A percentile compares a stretch with the other conserved stretches of the same genome.
Evolutionary conservation across 2,888 invertebrate species (phyloP).

Genomic region (Girardia tigrina): DNA sequence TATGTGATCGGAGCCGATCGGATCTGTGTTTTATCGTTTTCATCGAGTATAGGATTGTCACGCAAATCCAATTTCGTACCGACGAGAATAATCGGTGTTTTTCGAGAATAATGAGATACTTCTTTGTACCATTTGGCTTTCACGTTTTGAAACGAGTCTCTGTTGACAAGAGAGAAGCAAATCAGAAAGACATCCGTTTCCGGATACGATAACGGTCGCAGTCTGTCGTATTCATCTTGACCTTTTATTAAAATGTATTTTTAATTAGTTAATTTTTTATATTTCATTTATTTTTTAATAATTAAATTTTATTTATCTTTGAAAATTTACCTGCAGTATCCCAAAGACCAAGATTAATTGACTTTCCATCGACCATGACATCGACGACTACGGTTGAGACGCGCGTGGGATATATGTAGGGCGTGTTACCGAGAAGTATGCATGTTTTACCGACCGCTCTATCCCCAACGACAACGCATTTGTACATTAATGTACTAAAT

Average conservation of each 20-base stretch:
- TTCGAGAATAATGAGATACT: background rate
- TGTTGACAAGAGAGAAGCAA: background rate
- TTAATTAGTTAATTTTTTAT: background rate
- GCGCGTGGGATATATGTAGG: background rate
- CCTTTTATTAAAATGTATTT: background rate
- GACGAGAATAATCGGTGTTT: background rate
- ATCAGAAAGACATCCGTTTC: slow-evolving; percentile 9
- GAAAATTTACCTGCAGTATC: slow-evolving; percentile 29
- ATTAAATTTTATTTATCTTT: background rate
- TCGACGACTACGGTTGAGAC: slow-evolving; percentile 26
- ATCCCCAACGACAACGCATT: slow-evolving; percentile 31
- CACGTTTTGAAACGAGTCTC: background rate
- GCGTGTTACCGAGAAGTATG: background rate
- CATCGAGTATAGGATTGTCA: background rate
- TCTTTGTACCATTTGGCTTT: slow-evolving; percentile 19
- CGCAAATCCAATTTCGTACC: slow-evolving; percentile 5
- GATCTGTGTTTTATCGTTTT: background rate
- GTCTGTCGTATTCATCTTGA: background rate
- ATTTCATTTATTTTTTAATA: background rate
- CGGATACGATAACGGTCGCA: background rate
- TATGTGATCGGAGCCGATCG: background rate
- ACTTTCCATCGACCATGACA: slow-evolving; percentile 24
- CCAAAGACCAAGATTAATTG: slow-evolving; percentile 27
- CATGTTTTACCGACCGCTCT: slow-evolving; percentile 28
- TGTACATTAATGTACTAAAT: background rate